Conservation (phyloP, 2,888 invertebrate genomes). For the Parnassius orleans region DNA sequence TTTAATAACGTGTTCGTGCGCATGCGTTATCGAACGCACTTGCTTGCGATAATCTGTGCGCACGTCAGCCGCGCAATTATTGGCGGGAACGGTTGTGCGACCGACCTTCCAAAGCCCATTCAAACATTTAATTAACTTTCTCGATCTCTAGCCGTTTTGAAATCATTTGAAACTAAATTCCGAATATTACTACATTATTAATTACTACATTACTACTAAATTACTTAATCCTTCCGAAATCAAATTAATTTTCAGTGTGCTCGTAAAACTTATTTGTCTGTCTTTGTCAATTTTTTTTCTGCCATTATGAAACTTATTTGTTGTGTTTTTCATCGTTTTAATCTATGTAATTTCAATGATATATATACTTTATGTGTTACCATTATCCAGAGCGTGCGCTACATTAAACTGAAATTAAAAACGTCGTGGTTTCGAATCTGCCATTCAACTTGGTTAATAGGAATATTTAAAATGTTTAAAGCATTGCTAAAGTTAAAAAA, state of each 20-base stretch:
- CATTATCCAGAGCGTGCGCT: slow-evolving; percentile 45
- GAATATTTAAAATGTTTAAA: no score
- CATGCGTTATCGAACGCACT: slow-evolving; percentile 80
- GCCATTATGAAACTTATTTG: slow-evolving; percentile 28
- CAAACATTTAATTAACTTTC: slow-evolving; percentile 58
- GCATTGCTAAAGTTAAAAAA: no score
- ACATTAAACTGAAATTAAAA: slow-evolving; percentile 4
- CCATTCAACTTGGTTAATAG: no score
- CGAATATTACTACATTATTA: no score
- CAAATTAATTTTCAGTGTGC: slow-evolving; percentile 43
- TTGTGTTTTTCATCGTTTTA: slow-evolving; percentile 15
- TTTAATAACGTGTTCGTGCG: slow-evolving; percentile 80
- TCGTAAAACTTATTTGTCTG: slow-evolving; percentile 35
- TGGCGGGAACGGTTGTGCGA: slow-evolving; percentile 34
- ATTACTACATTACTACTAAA: no score
- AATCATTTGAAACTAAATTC: slow-evolving; percentile 46
- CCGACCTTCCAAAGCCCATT: slow-evolving; percentile 41
- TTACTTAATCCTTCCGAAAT: slow-evolving; percentile 69
- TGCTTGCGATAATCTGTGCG: slow-evolving; percentile 78
- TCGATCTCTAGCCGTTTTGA: slow-evolving; percentile 49
- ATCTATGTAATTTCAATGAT: slow-evolving; percentile 58
- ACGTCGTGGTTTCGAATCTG: no score
- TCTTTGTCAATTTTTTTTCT: slow-evolving; percentile 32
- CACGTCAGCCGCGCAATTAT: slow-evolving; percentile 69
- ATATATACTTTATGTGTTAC: slow-evolving; percentile 58